Conservation (phyloP, 1,140 invertebrate genomes). For the Oryctes rhinoceros region DNA sequence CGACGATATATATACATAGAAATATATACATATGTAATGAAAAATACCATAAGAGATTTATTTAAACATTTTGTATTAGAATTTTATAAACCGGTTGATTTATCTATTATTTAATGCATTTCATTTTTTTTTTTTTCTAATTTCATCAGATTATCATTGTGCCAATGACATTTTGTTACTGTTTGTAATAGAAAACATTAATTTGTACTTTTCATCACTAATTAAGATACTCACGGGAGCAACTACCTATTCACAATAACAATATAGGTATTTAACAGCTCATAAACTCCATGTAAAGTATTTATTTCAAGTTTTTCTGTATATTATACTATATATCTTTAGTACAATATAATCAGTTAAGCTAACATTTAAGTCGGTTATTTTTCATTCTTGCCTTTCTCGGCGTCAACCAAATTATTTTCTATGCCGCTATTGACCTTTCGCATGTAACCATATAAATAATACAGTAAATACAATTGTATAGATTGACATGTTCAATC, state of each 20-base stretch:
- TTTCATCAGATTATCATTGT: background rate
- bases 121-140: conserved; percentile 21
- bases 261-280: conserved; percentile 40
- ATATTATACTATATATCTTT: conserved; percentile 16
- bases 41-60: conserved; percentile 19
- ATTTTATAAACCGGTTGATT: background rate
- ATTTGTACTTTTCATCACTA: conserved; percentile 26
- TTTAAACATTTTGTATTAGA: conserved; percentile 28
- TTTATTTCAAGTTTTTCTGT: conserved; percentile 20
- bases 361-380: background rate
- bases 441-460: conserved; percentile 42
- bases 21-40: conserved; percentile 31
- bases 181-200: background rate
- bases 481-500: too few relatives aligned
- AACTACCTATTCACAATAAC: conserved; percentile 17
- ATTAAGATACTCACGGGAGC: background rate
- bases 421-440: conserved; percentile 43
- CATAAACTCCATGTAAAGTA: conserved; percentile 17
- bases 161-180: background rate
- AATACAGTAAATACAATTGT: too few relatives aligned
- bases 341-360: conserved; percentile 7
- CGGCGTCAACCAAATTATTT: conserved; percentile 33
- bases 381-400: background rate
- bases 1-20: conserved; percentile 20
- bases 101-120: conserved; percentile 2